Evolutionary conservation across 2,113 vertebrate genomes (phyloP), one percentile per base, ranked within the genome.

Genomic region (Mugil cephalus): DNA sequence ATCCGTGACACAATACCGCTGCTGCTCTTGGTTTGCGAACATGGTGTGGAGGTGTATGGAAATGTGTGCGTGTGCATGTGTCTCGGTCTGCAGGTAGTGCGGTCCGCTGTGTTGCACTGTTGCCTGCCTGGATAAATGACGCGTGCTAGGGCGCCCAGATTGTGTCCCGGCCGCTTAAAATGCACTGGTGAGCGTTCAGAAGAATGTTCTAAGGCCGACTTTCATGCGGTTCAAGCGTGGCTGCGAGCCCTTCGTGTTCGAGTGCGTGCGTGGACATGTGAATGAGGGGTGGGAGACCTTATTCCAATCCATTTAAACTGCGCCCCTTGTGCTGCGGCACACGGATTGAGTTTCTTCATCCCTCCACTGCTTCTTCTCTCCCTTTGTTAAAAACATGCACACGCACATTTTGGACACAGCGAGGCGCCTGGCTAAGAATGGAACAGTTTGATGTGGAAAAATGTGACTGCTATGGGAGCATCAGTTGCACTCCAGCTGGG

Each of bases 271-370:
- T 68, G 55, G 82, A 60, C 39, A 39, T 69, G 69, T 74, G 72
- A 87, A 71, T 69, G 42, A 54, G 52, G 35, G 65, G 69, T 67
- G 36, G 69, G 40, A 75, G 63, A 73, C 72, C 82, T 46, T 80
- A 60, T 79, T 82, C 83, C 84, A 87, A 84, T 87, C 83, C 83
- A 69, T 88, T 89, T 88, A 69, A 84, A 88, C 78, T 84, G 74
- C 11, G 6, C 53, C 72, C 24, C 67, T 80, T 63, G 64, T 82
- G 80, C 65, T 55, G 74, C 72, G 77, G 72, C 78, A 81, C 84
- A 80, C 82, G 83, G 65, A 81, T 73, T 76, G 59, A 65, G 74
- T 60, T 70, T 81, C 78, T 69, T 15, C 68, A 61, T n/a, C 39
- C 11, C 21, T 59, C 63, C 43, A 78, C 63, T 45, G 54, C 62